Percentiles rank a stretch among this genome's conserved stretches.
Evolutionary conservation across 2,888 invertebrate genomes (phyloP).

Genomic region (Drosophila nigritarsus): DNA sequence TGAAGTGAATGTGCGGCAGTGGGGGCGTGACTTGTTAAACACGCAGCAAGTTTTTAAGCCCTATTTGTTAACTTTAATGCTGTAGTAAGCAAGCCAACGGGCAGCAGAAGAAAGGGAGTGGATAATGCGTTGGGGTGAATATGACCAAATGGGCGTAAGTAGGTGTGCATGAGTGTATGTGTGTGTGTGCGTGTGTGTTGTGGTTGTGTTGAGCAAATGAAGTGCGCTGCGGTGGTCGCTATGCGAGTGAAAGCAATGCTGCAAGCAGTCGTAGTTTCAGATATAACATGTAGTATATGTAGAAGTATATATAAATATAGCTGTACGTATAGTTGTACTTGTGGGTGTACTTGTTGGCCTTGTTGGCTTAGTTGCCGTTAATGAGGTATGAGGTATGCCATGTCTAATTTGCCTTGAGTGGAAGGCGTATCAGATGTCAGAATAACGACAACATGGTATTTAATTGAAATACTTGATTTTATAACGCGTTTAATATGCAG

Average conservation of each 20-base stretch:
- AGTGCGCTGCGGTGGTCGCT: constrained; percentile 48
- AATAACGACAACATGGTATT: constrained; percentile 24
- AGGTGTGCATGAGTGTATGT: constrained; percentile 15
- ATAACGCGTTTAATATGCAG: constrained; percentile 8
- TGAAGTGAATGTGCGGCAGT: not conserved
- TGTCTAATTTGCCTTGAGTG: constrained; percentile 21
- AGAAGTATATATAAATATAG: not conserved
- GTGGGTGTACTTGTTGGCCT: not conserved
- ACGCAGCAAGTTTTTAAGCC: constrained; percentile 74
- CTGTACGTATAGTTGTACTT: not conserved
- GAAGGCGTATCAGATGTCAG: constrained; percentile 38
- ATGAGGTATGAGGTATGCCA: constrained; percentile 31
- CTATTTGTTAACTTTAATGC: constrained; percentile 76
- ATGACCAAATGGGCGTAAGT: not conserved
- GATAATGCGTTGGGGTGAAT: constrained; percentile 19
- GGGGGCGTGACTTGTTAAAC: constrained; percentile 33
- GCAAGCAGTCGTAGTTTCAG: constrained; percentile 36
- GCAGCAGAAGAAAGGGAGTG: constrained; percentile 14
- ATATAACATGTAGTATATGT: constrained; percentile 11
- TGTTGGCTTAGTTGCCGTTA: constrained; percentile 24
- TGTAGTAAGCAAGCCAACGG: constrained; percentile 25
- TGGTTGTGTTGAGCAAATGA: constrained; percentile 52
- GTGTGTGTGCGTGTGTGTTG: constrained; percentile 12
- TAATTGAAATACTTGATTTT: constrained; percentile 30
- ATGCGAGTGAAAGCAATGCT: constrained; percentile 41